Base-by-base conservation (phyloP, 2,113 vertebrate genomes). In the Neodontobutis hainanensis region DNA sequence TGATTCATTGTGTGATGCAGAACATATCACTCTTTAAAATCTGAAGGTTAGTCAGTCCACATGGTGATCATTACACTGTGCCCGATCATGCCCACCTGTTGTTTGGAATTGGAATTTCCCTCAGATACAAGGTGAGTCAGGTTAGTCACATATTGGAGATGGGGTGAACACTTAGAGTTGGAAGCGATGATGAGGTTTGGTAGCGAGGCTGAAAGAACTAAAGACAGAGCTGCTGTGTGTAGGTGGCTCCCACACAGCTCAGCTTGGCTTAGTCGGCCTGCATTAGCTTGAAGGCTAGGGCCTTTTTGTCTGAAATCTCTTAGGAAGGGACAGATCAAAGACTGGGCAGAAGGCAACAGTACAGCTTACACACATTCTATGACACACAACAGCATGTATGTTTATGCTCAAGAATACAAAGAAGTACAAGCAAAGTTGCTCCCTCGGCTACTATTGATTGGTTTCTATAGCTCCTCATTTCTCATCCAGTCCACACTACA, bases 261-360 rank as follows among this genome's bases (percentile, higher is more conserved):
- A 56, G 70, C 78, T 66, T 73, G 68, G 82, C 78, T 82, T 61
- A 74, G 71, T 68, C 3, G 11, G 53, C 53, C 59, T 27, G 73
- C 73, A 64, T 87, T 86, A 81, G 75, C 76, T 76, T 40, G 59
- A 61, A 83, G 74, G 84, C 82, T 75, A 45, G 65, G 61, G 68
- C 80, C 71, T 72, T 66, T 75, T 80, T 82, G 80, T 88, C 65
- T 81, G 85, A 81, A 85, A 79, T 80, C 81, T 88, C 84, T 63
- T 14, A 82, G 81, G 78, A 89, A 86, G 87, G 87, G 86, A 90
- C 81, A 84, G 84, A 92, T 92, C 82, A 92, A 91, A 92, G 87
- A n/a, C 83, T 53, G 82, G 78, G 78, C 87, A 85, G 65, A 52
- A 68, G 83, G 85, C 85, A 65, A 81, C 68, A 61, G 43, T 73